Conservation (phyloP, 2,113 vertebrate species). For the Talpa occidentalis region DNA sequence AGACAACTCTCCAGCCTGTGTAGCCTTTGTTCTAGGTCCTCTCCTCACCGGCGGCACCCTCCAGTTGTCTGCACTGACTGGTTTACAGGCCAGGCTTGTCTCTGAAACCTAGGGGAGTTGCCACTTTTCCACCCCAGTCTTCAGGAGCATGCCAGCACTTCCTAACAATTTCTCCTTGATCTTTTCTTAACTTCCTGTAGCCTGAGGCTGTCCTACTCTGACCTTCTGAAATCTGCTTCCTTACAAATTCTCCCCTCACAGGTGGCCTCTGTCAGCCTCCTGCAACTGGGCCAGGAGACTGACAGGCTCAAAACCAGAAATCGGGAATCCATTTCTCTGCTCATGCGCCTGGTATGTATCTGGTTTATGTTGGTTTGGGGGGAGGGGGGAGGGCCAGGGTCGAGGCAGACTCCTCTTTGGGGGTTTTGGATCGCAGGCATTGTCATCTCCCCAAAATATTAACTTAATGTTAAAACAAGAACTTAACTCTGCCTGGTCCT, state of each 20-base stretch:
- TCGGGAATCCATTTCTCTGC: slow-evolving; percentile 93
- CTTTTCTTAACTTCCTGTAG: slow-evolving; percentile 62
- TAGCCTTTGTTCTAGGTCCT: slow-evolving; percentile 14
- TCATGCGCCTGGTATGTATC: slow-evolving; percentile 92
- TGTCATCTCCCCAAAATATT: slow-evolving; percentile 1
- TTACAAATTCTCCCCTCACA: slow-evolving; percentile 78
- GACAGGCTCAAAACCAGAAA: slow-evolving; percentile 91
- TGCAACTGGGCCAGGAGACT: slow-evolving; percentile 93
- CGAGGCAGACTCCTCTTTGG: not conserved
- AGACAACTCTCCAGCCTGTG: not conserved
- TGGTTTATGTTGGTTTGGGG: not conserved
- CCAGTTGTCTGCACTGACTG: not conserved
- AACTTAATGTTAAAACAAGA: not conserved
- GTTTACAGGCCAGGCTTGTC: not conserved
- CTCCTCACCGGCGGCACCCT: not conserved
- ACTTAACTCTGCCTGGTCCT: not conserved
- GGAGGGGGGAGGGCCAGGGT: not conserved
- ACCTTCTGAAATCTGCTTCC: slow-evolving; percentile 71
- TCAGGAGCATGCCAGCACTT: not conserved
- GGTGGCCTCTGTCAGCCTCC: slow-evolving; percentile 92
- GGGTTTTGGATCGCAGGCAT: slow-evolving; percentile 15
- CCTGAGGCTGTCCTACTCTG: slow-evolving; percentile 65
- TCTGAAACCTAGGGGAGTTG: slow-evolving; percentile 8
- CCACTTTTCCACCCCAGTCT: not conserved
- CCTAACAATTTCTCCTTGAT: slow-evolving; percentile 58